Evolutionary conservation across 2,113 vertebrate species (phyloP), one percentile per base, ranked within the genome.

Genomic region (Strix uralensis): DNA sequence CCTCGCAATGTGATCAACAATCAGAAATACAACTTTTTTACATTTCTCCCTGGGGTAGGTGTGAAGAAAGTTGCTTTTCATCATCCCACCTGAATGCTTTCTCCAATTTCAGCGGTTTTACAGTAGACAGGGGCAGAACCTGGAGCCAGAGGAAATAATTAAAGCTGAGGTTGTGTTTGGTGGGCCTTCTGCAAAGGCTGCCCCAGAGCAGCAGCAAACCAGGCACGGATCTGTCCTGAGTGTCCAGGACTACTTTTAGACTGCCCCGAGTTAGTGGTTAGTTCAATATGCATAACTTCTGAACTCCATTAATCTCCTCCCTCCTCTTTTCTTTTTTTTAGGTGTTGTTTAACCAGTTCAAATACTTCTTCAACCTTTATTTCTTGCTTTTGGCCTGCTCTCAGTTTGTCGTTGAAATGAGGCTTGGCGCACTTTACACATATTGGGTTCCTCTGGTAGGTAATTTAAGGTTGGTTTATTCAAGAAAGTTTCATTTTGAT

Each of bases 371-470:
- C 98, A 99, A 99, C 97, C 98, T 99, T 90, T 99, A 99, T 91
- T 99, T 99, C 95, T 96, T 99, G 91, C 98, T 99, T 11, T 94
- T 99, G 95, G 99, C 99, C 97, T 99, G 99, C 98, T 99, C 99
- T 69, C 99, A 99, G 69, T 99, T 99, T 93, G 98, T 99, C 5
- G 98, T 99, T 6, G 99, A 99, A 94, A 98, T 99, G 95, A 98
- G 99, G 23, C 98, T 99, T 3, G 99, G 99, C 0, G 99, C 99
- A 0, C 99, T 99, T 32, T 99, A 99, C 92, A 99, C 99, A 0
- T 99, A 99, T 98, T 99, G 99, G 99, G 99, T 99, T 80, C 99
- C 99, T 73, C 97, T 99, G 99, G 99, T 99, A 98, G 96, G 99
- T 98, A 78, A 14, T 16, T 58, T 5, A 15, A 51, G 11, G 12